phyloP scores from a whole-genome alignment of 2,888 invertebrate genomes.

The Napeogenes sylphis region DNA sequence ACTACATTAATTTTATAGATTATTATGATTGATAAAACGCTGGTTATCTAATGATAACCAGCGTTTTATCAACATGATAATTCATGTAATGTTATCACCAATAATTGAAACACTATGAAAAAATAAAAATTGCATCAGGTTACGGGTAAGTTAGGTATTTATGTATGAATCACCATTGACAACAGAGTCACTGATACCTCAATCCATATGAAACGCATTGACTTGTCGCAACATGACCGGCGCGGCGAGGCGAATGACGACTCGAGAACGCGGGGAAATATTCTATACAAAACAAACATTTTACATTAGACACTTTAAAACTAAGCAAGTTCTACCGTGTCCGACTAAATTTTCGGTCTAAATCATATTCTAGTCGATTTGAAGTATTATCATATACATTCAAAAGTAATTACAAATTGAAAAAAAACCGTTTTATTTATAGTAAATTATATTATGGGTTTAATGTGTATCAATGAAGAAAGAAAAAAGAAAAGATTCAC shows the following conservation, averaged over 20 bases:
- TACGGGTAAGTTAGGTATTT: neutral
- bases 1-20: too few relatives aligned
- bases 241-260: constrained; percentile 6
- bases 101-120: too few relatives aligned
- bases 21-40: too few relatives aligned
- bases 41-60: too few relatives aligned
- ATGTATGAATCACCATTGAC: constrained; percentile 12
- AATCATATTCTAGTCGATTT: constrained; percentile 8
- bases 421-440: constrained; percentile 9
- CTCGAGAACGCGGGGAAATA: neutral
- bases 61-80: too few relatives aligned
- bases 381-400: constrained; percentile 16
- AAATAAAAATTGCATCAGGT: neutral
- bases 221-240: constrained; percentile 29
- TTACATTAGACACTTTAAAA: too few relatives aligned
- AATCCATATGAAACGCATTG: constrained; percentile 5
- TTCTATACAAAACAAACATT: too few relatives aligned
- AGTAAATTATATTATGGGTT: constrained; percentile 35
- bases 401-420: constrained; percentile 5
- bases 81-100: too few relatives aligned
- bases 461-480: constrained; percentile 37
- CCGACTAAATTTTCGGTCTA: neutral
- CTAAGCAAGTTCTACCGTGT: too few relatives aligned
- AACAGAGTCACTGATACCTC: constrained; percentile 6
- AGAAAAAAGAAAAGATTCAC: constrained; percentile 30